phyloP scores from a whole-genome alignment of 2,113 vertebrate genomes.

The Dissostichus mawsoni region DNA sequence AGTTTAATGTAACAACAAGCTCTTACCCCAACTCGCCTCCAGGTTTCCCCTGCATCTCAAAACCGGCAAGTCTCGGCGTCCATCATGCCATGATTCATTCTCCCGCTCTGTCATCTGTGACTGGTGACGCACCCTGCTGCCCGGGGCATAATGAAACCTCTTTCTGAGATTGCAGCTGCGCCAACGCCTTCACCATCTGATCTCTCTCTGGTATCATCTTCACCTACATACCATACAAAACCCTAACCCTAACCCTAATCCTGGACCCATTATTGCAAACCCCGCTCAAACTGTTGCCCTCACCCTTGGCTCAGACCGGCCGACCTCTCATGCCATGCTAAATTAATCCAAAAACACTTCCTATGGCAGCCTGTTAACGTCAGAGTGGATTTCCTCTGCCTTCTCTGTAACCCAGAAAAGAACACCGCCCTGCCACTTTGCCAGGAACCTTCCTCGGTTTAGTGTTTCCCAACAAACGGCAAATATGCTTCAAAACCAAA shows the following conservation, averaged over 20 bases:
- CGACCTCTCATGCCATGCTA: constrained; percentile 73
- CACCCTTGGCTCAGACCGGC: constrained; percentile 38
- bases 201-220: constrained; percentile 52
- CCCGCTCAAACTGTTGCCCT: constrained; percentile 55
- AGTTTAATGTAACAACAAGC: constrained; percentile 51
- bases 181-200: constrained; percentile 29
- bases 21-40: constrained; percentile 31
- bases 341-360: constrained; percentile 89
- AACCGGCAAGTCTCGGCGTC: constrained; percentile 55
- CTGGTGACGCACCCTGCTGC: constrained; percentile 64
- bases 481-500: constrained; percentile 86
- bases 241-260: too few species aligned
- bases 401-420: constrained; percentile 83
- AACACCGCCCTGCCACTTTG: constrained; percentile 83
- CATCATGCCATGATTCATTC: constrained; percentile 72
- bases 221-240: constrained; percentile 24
- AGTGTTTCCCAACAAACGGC: constrained; percentile 83
- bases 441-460: constrained; percentile 84
- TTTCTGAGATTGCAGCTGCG: constrained; percentile 58
- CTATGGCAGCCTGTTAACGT: constrained; percentile 88
- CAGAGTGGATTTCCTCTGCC: constrained; percentile 84
- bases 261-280: constrained; percentile 31
- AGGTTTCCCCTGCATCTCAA: constrained; percentile 29
- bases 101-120: constrained; percentile 68
- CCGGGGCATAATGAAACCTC: constrained; percentile 64